Conservation (phyloP, 1,140 invertebrate species). For the Prorops nasuta region DNA sequence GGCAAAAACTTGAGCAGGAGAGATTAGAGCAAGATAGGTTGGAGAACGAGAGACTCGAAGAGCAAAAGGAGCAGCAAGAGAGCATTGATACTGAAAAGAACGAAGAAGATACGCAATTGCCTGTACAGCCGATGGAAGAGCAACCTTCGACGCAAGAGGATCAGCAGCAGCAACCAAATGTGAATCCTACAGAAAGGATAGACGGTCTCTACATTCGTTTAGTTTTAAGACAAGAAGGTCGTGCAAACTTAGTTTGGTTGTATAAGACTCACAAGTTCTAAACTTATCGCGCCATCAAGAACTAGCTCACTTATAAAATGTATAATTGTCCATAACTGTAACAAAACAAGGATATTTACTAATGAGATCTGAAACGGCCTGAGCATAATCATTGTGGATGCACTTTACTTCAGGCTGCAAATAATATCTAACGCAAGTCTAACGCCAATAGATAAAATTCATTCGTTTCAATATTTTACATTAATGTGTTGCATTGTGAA, state of each 20-base stretch:
- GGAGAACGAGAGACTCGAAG: neutral
- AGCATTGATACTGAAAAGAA: neutral
- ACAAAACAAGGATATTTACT: too few relatives aligned
- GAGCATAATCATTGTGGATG: too few relatives aligned
- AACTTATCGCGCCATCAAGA: constrained; percentile 1
- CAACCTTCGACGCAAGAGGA: constrained; percentile 11
- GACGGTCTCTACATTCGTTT: constrained; percentile 47
- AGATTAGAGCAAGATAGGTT: neutral
- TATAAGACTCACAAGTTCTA: constrained; percentile 55
- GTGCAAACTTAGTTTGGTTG: constrained; percentile 45
- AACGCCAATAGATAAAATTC: too few relatives aligned
- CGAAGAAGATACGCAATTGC: constrained; percentile 1
- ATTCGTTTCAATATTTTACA: too few relatives aligned
- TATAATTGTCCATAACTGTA: neutral
- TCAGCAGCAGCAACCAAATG: constrained; percentile 4
- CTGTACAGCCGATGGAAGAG: constrained; percentile 14
- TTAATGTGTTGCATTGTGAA: too few relatives aligned
- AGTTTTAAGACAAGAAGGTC: constrained; percentile 47
- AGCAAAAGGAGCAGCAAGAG: constrained; percentile 2
- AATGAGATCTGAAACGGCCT: too few relatives aligned
- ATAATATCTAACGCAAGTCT: too few relatives aligned
- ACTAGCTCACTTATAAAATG: neutral
- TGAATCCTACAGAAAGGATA: constrained; percentile 18
- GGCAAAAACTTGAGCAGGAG: neutral
- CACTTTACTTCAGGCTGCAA: too few relatives aligned